Evolutionary conservation across 2,113 vertebrate genomes (phyloP).

Genomic region (Myrmecophaga tridactyla): DNA sequence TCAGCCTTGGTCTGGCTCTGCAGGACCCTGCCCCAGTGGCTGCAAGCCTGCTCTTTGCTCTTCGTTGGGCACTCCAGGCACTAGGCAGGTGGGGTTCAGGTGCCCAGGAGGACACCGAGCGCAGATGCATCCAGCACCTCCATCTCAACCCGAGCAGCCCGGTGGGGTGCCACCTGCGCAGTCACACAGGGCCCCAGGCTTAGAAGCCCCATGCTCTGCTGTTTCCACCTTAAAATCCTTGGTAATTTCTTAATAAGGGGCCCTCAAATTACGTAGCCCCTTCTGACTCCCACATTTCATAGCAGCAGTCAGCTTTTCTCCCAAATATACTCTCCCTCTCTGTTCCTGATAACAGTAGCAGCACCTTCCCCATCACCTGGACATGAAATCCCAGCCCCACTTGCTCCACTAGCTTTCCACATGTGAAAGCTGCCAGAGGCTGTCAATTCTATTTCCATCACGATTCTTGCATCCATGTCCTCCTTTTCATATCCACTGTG

Average conservation of each 20-base stretch:
- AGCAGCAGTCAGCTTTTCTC: neutral
- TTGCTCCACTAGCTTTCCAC: no score
- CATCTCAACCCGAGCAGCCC: neutral
- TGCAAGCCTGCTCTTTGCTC: neutral
- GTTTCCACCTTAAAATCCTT: neutral
- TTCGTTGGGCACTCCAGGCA: neutral
- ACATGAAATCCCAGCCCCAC: neutral
- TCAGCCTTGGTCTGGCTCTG: neutral
- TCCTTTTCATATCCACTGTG: neutral
- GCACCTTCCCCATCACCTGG: neutral
- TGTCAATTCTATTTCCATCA: neutral
- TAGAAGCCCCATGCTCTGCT: neutral
- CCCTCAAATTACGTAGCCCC: neutral
- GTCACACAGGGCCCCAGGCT: neutral
- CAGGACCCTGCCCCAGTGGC: accelerated
- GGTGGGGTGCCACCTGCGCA: neutral
- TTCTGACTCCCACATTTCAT: neutral
- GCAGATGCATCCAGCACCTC: neutral
- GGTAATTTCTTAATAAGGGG: neutral
- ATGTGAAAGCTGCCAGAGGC: neutral
- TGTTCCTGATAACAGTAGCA: neutral
- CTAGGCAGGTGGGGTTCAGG: no score
- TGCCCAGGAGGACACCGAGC: no score
- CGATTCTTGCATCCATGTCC: neutral
- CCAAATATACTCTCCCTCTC: neutral